Conservation (phyloP, 2,888 invertebrate genomes). For the Idaea aversata region DNA sequence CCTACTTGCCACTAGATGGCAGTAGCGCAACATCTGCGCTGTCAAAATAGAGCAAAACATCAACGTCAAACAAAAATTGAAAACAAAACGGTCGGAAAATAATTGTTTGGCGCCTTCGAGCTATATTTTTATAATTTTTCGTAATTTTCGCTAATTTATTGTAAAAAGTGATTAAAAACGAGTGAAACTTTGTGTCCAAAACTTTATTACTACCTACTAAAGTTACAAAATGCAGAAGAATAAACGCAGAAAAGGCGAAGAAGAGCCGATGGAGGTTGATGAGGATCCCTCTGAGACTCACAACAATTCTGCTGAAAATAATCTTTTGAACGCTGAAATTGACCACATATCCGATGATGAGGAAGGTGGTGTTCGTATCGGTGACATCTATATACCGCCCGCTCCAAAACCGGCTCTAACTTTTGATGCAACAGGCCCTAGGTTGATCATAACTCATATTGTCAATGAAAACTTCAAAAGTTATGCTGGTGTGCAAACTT, state of each 20-base stretch:
- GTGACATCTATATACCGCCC: constrained; percentile 92
- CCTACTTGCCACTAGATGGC: too few relatives aligned
- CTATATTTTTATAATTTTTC: not conserved
- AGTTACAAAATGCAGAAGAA: constrained; percentile 46
- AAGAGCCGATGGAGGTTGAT: constrained; percentile 68
- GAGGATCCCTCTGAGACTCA: constrained; percentile 35
- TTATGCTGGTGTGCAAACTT: constrained; percentile 89
- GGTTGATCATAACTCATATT: constrained; percentile 94
- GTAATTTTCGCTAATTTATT: not conserved
- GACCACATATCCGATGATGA: constrained; percentile 78
- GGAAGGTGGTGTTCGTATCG: constrained; percentile 87
- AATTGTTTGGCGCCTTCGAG: not conserved
- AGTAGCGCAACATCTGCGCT: too few relatives aligned
- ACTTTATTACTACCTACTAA: not conserved
- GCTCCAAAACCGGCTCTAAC: constrained; percentile 85
- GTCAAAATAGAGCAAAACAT: not conserved
- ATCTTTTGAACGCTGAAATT: constrained; percentile 47
- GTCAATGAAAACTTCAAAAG: constrained; percentile 98
- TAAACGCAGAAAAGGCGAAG: constrained; percentile 50
- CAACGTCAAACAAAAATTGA: not conserved
- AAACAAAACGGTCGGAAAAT: not conserved
- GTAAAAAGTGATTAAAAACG: not conserved
- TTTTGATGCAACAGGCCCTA: constrained; percentile 87
- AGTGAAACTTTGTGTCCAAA: not conserved
- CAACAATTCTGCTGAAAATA: constrained; percentile 32